phyloP scores from a whole-genome alignment of 2,113 vertebrate species.

The Boleophthalmus pectinirostris region DNA sequence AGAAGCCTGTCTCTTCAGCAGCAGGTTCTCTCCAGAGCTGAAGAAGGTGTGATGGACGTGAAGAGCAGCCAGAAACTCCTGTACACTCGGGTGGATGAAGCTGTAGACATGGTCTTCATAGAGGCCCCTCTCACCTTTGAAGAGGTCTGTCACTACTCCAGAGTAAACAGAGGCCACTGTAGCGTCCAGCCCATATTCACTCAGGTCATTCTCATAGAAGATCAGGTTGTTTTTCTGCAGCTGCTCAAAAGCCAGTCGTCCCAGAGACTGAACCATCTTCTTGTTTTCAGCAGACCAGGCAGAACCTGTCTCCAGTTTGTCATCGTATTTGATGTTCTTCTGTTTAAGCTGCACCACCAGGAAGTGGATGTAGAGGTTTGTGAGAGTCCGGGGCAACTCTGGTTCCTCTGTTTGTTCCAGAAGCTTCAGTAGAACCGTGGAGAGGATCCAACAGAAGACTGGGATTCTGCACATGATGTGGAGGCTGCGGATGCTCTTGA shows the following conservation, averaged over 20 bases:
- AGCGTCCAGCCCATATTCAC: slow-evolving; percentile 18
- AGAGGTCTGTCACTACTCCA: slow-evolving; percentile 32
- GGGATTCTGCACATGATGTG: slow-evolving; percentile 37
- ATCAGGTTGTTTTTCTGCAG: slow-evolving; percentile 38
- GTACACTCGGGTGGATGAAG: slow-evolving; percentile 5
- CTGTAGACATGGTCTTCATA: slow-evolving; percentile 30
- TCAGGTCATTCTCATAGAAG: not conserved
- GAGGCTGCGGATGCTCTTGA: slow-evolving; percentile 22
- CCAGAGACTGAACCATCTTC: slow-evolving; percentile 24
- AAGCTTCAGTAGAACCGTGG: not conserved
- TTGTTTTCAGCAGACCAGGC: slow-evolving; percentile 19
- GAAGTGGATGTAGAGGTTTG: slow-evolving; percentile 32
- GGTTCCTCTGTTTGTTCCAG: slow-evolving; percentile 1
- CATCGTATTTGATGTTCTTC: slow-evolving; percentile 15
- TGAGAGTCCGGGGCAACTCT: slow-evolving; percentile 40
- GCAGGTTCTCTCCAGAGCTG: no score
- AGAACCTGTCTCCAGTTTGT: not conserved
- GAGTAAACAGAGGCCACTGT: slow-evolving; percentile 2
- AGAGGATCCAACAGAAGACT: slow-evolving; percentile 40
- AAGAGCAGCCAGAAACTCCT: no score
- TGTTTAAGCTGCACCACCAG: slow-evolving; percentile 25
- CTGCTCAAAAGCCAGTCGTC: slow-evolving; percentile 30
- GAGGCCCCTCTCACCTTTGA: slow-evolving; percentile 18
- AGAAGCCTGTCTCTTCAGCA: not conserved
- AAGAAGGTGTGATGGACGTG: no score